Conservation (phyloP, 1,140 invertebrate genomes). For the Heliconius hermathena region DNA sequence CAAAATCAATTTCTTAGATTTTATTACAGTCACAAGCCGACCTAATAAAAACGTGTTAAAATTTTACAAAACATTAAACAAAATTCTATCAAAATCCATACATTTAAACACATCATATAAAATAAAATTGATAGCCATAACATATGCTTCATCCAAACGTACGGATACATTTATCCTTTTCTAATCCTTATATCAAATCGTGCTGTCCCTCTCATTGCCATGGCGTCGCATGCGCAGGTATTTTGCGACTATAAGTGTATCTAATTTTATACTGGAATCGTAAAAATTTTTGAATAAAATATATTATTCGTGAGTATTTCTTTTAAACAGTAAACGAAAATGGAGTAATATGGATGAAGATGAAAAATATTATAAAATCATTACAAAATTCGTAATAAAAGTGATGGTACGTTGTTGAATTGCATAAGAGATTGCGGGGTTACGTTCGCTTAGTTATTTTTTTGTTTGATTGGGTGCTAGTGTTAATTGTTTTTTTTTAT, state of each 20-base stretch:
- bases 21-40: too few relatives aligned
- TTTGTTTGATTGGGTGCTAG: not conserved
- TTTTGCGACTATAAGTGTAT: constrained; percentile 4
- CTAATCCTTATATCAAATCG: not conserved
- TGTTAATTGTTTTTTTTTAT: not conserved
- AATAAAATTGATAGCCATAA: constrained; percentile 14
- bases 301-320: not conserved
- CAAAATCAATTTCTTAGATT: too few relatives aligned
- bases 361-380: not conserved
- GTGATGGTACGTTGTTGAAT: not conserved
- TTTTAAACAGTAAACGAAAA: constrained; percentile 12
- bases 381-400: not conserved
- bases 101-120: constrained; percentile 6
- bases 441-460: not conserved
- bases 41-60: too few relatives aligned
- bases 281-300: constrained; percentile 9
- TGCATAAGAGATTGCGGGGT: not conserved
- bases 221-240: constrained; percentile 4
- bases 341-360: not conserved
- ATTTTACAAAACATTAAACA: not conserved
- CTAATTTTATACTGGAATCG: constrained; percentile 12
- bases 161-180: not conserved
- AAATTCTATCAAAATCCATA: constrained; percentile 1
- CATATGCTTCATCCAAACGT: constrained; percentile 7
- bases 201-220: not conserved